These are phyloP conservation scores for Cephus runcator DNA, from an alignment of 2,888 invertebrate species.

Conservation along the genomic window DNA sequence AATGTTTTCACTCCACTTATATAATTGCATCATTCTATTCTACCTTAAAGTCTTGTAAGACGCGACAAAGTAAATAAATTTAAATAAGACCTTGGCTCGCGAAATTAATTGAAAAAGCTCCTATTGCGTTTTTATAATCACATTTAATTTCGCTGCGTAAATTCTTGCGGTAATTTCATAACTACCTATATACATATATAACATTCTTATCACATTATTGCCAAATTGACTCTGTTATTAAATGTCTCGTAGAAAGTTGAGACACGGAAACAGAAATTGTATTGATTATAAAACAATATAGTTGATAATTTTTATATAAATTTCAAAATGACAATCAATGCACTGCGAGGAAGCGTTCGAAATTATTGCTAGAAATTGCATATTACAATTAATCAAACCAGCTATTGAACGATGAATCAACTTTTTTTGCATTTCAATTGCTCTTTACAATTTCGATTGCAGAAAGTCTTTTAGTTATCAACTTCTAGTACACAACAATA, in stretches of 20 bases:
- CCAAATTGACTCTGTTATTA: neutral
- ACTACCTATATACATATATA: neutral
- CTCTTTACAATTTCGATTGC: neutral
- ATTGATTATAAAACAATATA: neutral
- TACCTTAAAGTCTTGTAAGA: neutral
- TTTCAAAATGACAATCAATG: neutral
- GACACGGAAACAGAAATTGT: neutral
- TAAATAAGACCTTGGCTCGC: neutral
- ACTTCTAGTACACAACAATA: neutral
- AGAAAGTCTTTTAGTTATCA: neutral
- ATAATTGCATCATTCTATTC: no score
- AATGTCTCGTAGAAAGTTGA: neutral
- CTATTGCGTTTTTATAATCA: neutral
- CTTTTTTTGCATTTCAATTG: neutral
- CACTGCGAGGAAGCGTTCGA: no score
- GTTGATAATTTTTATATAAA: neutral
- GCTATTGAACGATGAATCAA: neutral
- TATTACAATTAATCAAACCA: neutral
- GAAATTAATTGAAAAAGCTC: neutral
- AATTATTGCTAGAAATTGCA: no score
- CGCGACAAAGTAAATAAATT: neutral
- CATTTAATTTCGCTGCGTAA: neutral
- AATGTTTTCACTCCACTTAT: no score
- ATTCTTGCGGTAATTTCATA: neutral
- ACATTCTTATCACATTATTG: neutral